Base-by-base conservation (phyloP, 2,113 vertebrate species). In the Calidris pygmaea region DNA sequence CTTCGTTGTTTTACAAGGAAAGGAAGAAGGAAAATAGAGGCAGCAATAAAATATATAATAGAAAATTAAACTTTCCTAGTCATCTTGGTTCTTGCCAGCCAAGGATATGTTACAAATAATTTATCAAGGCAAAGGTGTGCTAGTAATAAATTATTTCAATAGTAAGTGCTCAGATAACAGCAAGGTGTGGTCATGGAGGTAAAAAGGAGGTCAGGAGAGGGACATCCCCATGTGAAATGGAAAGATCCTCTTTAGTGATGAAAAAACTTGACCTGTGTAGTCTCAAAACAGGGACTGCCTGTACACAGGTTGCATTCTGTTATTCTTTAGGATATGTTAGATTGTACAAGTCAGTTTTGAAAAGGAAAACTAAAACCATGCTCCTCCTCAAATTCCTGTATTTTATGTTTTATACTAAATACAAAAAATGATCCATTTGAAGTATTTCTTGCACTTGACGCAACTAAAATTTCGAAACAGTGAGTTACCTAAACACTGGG, bases 1-100 rank as follows among this genome's bases (percentile, higher is more conserved):
- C 83, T 75, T 82, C 48, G 77, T 22, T 59, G 48, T 39, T 85
- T 85, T 48, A 84, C 22, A 23, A 6, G 35, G 60, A 63, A 67
- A 89, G 87, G 48, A 93, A 82, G 85, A 85, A 82, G 74, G 62
- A 91, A 95, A 70, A 85, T 48, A 78, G 23, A 16, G 12, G 37
- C 7, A 79, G 45, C 58, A 87, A 70, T 93, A 91, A 87, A 89
- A 75, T 12, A 43, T 12, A 21, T 41, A 89, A 50, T 1, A 62
- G 52, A 53, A 90, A 81, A 60, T 52, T 71, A 81, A 81, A 63
- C 30, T 68, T 73, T 23, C 48, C 12, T 41, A 8, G 35, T 82
- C 45, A n/a, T 16, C 74, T 63, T 16, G 10, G 14, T 32, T 93
- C 41, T 55, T 90, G 45, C 2, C 66, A 65, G 76, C 43, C 65